phyloP scores from a whole-genome alignment of 1,140 invertebrate genomes.

The Zaprionus davidi region DNA sequence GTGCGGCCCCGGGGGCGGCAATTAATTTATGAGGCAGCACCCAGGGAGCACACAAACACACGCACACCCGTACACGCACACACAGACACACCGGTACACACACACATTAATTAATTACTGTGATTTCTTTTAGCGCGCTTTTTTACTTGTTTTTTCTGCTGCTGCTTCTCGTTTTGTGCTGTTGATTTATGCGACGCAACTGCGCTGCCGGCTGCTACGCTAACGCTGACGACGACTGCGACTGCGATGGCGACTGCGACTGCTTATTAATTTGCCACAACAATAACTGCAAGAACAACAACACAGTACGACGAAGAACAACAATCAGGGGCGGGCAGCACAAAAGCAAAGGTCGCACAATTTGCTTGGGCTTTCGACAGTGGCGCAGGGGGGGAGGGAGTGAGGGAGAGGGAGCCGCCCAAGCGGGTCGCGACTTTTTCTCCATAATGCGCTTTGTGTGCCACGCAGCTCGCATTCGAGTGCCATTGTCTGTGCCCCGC shows the following conservation, averaged over 20 bases:
- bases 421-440: constrained; percentile 26
- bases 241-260: constrained; percentile 6
- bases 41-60: constrained; percentile 2
- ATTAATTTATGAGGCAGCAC: constrained; percentile 75
- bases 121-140: constrained; percentile 72
- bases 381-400: not conserved
- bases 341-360: constrained; percentile 47
- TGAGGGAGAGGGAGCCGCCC: not conserved
- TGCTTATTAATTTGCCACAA: constrained; percentile 56
- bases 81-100: constrained; percentile 11
- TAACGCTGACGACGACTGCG: not conserved
- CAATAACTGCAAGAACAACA: constrained; percentile 45
- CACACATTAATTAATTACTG: constrained; percentile 77
- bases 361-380: constrained; percentile 28
- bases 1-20: constrained; percentile 61
- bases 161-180: constrained; percentile 12
- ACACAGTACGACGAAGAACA: constrained; percentile 5
- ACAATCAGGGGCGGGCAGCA: constrained; percentile 9
- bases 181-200: constrained; percentile 47
- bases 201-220: constrained; percentile 14
- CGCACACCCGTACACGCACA: constrained; percentile 27
- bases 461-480: constrained; percentile 55
- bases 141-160: constrained; percentile 21
- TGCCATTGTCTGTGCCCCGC: constrained; percentile 32
- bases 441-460: constrained; percentile 61